These are phyloP conservation scores for Lepus townsendii DNA, from an alignment of 2,797 vertebrate genomes.

Conservation along the genomic window DNA sequence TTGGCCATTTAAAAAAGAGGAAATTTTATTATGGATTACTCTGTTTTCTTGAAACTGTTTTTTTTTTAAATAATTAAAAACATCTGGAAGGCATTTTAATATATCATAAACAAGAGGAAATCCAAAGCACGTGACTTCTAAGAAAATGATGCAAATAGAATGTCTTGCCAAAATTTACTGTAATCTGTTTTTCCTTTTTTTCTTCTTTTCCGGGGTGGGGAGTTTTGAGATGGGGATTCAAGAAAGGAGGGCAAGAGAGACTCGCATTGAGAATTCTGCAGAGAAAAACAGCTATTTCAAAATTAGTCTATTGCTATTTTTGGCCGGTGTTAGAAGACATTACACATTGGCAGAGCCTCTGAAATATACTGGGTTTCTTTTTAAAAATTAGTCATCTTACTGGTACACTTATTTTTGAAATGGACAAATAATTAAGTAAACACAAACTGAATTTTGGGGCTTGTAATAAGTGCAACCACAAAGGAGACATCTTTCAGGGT, in stretches of 20 bases:
- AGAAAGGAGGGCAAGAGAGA: conserved; percentile 79
- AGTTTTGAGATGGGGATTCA: conserved; percentile 64
- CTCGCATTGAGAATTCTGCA: conserved; percentile 65
- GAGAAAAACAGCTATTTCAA: conserved; percentile 78
- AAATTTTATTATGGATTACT: conserved; percentile 90
- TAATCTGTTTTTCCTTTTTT: conserved; percentile 88
- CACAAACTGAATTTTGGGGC: conserved; percentile 72
- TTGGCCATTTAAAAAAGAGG: conserved; percentile 87
- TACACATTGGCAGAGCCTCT: conserved; percentile 74
- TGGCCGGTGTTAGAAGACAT: conserved; percentile 73
- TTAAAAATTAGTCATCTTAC: conserved; percentile 80
- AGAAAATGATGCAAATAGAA: conserved; percentile 90
- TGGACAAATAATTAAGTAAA: conserved; percentile 80
- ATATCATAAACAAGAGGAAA: conserved; percentile 92
- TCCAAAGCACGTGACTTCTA: conserved; percentile 91
- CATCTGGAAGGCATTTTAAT: conserved; percentile 91
- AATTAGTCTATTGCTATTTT: conserved; percentile 77
- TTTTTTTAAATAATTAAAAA: conserved; percentile 90
- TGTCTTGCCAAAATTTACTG: conserved; percentile 89
- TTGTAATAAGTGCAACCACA: conserved; percentile 67
- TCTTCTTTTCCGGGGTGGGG: conserved; percentile 50
- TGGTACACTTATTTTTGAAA: conserved; percentile 81
- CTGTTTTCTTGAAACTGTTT: conserved; percentile 87
- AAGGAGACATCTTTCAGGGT: conserved; percentile 56
- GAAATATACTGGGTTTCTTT: conserved; percentile 78